These are phyloP conservation scores for Tetragnatha versicolor DNA, from an alignment of 1,140 invertebrate genomes.

Conservation along the genomic window DNA sequence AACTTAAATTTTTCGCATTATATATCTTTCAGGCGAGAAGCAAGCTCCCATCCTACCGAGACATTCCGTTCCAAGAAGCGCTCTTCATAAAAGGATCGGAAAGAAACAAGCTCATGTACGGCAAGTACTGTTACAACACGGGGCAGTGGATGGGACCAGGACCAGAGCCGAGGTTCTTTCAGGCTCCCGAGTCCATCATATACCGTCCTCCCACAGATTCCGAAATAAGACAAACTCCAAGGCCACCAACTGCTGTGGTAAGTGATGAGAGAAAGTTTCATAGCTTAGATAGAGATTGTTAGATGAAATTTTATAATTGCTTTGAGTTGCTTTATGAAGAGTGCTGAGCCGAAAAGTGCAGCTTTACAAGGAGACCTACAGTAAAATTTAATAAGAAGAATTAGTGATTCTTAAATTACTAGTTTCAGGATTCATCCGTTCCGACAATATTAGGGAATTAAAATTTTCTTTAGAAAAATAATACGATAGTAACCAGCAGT, in stretches of 20 bases:
- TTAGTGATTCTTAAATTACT: neutral
- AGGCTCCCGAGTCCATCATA: slow-evolving; percentile 7
- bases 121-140: slow-evolving; percentile 42
- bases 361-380: neutral
- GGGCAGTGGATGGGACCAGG: slow-evolving; percentile 47
- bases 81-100: slow-evolving; percentile 17
- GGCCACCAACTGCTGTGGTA: slow-evolving; percentile 44
- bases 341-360: neutral
- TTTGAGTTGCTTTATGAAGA: neutral
- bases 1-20: too few species aligned
- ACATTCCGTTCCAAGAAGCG: slow-evolving; percentile 52
- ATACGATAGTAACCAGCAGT: too few species aligned
- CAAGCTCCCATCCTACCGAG: slow-evolving; percentile 39
- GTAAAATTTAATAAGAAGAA: neutral
- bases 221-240: slow-evolving; percentile 27
- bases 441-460: too few species aligned
- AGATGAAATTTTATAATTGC: neutral
- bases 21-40: slow-evolving; percentile 35
- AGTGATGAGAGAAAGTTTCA: neutral
- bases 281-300: neutral
- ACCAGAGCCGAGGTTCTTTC: slow-evolving; percentile 14
- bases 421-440: neutral
- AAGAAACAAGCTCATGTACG: slow-evolving; percentile 11
- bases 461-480: too few species aligned
- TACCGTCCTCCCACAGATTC: slow-evolving; percentile 39